Conservation (phyloP, 2,797 vertebrate species). For the Clarias pachynema region DNA sequence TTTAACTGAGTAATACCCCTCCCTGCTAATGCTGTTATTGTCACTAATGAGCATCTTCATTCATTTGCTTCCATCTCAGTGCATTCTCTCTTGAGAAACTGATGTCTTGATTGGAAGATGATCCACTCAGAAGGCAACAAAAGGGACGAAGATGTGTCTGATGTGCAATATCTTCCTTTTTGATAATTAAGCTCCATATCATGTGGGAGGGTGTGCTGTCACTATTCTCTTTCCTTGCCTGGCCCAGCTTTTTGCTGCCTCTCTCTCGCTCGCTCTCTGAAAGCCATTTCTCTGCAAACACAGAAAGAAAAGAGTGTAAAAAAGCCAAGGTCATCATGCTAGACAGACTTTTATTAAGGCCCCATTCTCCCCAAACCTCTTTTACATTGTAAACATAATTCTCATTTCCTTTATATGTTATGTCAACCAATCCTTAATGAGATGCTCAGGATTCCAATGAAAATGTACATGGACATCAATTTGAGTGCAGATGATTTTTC, state of each 20-base stretch:
- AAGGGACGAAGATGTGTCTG: conserved; percentile 39
- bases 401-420: conserved; percentile 10
- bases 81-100: conserved; percentile 27
- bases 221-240: neutral
- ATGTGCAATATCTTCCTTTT: conserved; percentile 35
- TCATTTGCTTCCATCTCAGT: conserved; percentile 31
- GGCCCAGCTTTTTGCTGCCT: neutral
- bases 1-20: neutral
- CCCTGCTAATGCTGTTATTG: conserved; percentile 35
- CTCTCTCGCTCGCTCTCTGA: neutral
- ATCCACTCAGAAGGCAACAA: conserved; percentile 26
- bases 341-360: neutral
- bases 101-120: conserved; percentile 29
- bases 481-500: neutral
- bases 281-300: neutral
- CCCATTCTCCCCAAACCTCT: neutral
- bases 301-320: conserved; percentile 19
- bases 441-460: conserved; percentile 37
- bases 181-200: conserved; percentile 46
- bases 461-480: neutral
- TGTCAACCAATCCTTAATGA: conserved; percentile 13
- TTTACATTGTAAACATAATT: conserved; percentile 25
- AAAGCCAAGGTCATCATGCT: conserved; percentile 4
- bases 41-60: conserved; percentile 43
- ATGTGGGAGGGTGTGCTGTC: conserved; percentile 24